Evolutionary conservation across 2,797 vertebrate genomes (phyloP), one percentile per base, ranked within the genome.

Genomic region (Phalanger gymnotis): DNA sequence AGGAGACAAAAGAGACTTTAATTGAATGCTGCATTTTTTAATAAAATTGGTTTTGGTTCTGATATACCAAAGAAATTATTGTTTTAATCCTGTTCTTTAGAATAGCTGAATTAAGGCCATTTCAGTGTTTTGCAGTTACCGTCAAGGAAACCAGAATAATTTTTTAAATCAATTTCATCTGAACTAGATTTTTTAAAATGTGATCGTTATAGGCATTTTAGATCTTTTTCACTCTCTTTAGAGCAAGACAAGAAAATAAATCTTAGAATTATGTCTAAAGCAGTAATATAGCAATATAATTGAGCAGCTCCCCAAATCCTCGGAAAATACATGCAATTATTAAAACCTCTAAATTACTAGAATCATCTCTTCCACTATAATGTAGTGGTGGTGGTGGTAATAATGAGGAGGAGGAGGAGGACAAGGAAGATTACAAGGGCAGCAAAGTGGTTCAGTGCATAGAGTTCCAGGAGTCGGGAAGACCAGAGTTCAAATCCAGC

Each of bases 41-140:
- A 3, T 54, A 89, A 89, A 93, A 91, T 90, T 56, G 58, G 52
- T 54, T 95, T 95, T 94, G 31, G 94, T 96, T 95, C 52, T 3
- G 51, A 12, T 52, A 95, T 97, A 97, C 95, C 97, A 96, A 98
- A 98, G 94, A 92, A 51, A 19, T 16, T 81, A 7, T 34, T 91
- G 25, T 54, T 12, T 87, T 87, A 91, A 92, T 53, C 55, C 52
- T 14, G 0, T 47, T 91, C 92, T 5, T 0, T 0, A 0, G 51
- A 97, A 89, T 90, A 94, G 54, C 95, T 93, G 95, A 87, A 0
- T 19, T 0, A 53, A 93, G 13, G 53, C 28, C 94, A 91, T 58
- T 34, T 91, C 61, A 11, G 7, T 0, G 40, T 0, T 7, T 58
- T 53, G 94, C 81, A 47, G 14, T 66, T 89, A 16, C 51, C 6